Evolutionary conservation across 2,797 vertebrate genomes (phyloP).

Genomic region (Tauraco hartlaubi): DNA sequence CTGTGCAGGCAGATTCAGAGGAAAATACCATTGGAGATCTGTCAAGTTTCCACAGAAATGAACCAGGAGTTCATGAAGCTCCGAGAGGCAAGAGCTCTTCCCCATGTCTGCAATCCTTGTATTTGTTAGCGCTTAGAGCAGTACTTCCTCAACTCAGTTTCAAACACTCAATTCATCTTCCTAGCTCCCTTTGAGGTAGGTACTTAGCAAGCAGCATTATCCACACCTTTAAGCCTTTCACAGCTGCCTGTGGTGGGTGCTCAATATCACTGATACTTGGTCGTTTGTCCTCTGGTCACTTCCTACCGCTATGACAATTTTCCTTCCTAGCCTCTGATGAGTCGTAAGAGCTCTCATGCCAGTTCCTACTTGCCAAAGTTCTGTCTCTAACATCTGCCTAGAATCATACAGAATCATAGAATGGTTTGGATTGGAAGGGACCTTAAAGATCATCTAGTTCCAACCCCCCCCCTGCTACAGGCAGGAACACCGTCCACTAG

Average conservation of each 20-base stretch:
- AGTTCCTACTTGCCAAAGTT: background rate
- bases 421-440: no score
- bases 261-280: fast-evolving
- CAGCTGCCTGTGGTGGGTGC: background rate
- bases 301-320: background rate
- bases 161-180: background rate
- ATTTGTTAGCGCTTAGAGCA: background rate
- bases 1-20: background rate
- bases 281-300: background rate
- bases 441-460: no score
- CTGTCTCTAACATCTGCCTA: background rate
- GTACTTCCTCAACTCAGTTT: background rate
- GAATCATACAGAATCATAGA: no score
- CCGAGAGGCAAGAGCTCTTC: background rate
- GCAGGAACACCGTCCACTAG: no score
- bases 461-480: no score
- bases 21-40: background rate
- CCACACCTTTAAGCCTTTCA: background rate
- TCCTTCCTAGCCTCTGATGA: background rate
- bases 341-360: background rate
- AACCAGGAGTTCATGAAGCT: background rate
- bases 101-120: background rate
- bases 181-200: background rate
- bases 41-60: background rate
- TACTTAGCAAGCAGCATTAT: background rate